Conservation (phyloP, 1,140 invertebrate species). For the Papilio polytes region DNA sequence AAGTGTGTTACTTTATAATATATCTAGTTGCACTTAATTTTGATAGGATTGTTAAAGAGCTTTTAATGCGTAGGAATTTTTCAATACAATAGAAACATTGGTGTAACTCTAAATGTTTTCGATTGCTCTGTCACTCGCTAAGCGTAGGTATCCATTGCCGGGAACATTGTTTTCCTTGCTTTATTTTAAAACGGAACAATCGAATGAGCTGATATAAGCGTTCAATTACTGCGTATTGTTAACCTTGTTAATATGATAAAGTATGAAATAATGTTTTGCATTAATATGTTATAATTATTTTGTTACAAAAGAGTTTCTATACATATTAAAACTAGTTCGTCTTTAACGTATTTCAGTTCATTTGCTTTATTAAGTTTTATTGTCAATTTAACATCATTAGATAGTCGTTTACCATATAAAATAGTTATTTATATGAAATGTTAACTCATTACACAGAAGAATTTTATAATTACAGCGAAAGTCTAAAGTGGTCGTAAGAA, state of each 20-base stretch:
- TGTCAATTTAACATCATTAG: neutral
- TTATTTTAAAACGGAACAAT: conserved; percentile 21
- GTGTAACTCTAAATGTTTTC: conserved; percentile 12
- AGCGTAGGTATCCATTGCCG: neutral
- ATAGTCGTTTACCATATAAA: no score
- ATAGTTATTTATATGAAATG: neutral
- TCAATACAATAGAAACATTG: neutral
- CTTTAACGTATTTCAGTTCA: neutral
- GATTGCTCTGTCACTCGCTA: neutral
- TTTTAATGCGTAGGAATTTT: neutral
- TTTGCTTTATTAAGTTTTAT: neutral
- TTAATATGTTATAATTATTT: neutral
- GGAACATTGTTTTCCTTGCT: conserved; percentile 25
- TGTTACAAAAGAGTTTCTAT: neutral
- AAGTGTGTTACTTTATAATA: no score
- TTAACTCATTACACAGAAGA: neutral
- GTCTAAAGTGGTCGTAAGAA: conserved; percentile 36
- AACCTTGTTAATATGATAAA: conserved; percentile 26
- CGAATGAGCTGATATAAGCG: conserved; percentile 12
- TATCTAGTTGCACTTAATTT: neutral
- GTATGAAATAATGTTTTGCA: conserved; percentile 19
- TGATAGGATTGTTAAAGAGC: neutral
- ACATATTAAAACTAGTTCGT: neutral
- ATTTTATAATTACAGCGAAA: neutral
- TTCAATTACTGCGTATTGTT: conserved; percentile 15